Evolutionary conservation across 2,888 invertebrate species (phyloP).

Genomic region (Dione juno): DNA sequence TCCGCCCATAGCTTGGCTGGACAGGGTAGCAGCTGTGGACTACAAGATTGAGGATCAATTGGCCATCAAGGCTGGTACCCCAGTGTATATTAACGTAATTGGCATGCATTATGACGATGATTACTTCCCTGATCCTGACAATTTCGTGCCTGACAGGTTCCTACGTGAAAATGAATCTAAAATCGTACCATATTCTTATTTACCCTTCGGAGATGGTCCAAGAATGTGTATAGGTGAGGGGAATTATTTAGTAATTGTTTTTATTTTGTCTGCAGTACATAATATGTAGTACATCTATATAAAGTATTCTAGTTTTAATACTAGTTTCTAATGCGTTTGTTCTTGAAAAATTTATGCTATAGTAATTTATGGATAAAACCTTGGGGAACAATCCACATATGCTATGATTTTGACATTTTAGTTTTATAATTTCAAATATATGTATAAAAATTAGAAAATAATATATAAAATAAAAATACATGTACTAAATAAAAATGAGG

Average conservation of each 20-base stretch:
- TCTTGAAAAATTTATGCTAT: too few relatives aligned
- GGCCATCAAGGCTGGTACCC: constrained; percentile 56
- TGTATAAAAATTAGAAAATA: too few relatives aligned
- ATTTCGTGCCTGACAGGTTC: constrained; percentile 82
- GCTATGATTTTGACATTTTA: too few relatives aligned
- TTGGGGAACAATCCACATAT: too few relatives aligned
- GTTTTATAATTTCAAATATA: too few relatives aligned
- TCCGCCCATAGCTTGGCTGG: constrained; percentile 62
- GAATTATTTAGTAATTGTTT: neutral
- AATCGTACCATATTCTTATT: constrained; percentile 54
- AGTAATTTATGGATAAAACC: too few relatives aligned
- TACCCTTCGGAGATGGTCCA: constrained; percentile 83
- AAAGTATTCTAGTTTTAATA: too few relatives aligned
- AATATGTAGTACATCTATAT: too few relatives aligned
- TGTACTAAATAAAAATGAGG: too few relatives aligned
- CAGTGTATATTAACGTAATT: constrained; percentile 52
- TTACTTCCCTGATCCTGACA: constrained; percentile 76
- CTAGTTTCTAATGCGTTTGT: too few relatives aligned
- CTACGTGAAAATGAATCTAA: constrained; percentile 77
- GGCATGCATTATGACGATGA: constrained; percentile 69
- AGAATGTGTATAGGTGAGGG: constrained; percentile 81
- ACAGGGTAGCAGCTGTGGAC: constrained; percentile 53
- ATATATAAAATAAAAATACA: too few relatives aligned
- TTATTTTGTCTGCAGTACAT: too few relatives aligned
- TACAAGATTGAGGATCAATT: constrained; percentile 58